These are phyloP conservation scores for Sander lucioperca DNA, from an alignment of 2,113 vertebrate species.

Conservation along the genomic window DNA sequence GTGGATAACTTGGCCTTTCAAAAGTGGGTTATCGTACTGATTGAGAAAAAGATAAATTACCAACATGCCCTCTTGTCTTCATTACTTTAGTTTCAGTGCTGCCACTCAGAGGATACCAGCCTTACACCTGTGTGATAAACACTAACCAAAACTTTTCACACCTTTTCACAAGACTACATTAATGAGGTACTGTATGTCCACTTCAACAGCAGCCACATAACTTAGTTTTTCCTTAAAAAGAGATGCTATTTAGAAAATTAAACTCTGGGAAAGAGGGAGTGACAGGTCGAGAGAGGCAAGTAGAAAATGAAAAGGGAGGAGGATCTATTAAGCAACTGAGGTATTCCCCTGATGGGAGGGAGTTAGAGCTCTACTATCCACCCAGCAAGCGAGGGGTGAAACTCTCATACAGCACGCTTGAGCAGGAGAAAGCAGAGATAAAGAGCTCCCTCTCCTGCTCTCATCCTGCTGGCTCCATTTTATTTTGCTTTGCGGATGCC, in stretches of 20 bases:
- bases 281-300: conserved; percentile 7
- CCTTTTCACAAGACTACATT: background rate
- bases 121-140: conserved; percentile 1
- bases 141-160: background rate
- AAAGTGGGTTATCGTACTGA: background rate
- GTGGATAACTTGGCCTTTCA: background rate
- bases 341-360: conserved; percentile 66
- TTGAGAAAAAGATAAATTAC: background rate
- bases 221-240: background rate
- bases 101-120: conserved; percentile 24
- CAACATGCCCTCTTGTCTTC: conserved; percentile 14
- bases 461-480: conserved; percentile 45
- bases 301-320: conserved; percentile 51
- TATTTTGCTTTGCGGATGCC: conserved; percentile 37
- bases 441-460: conserved; percentile 57
- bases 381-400: conserved; percentile 40
- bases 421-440: conserved; percentile 44
- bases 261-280: conserved; percentile 37
- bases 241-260: background rate
- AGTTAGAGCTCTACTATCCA: conserved; percentile 41
- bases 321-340: conserved; percentile 68
- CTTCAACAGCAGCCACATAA: conserved; percentile 11
- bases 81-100: conserved; percentile 34
- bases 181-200: background rate
- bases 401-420: conserved; percentile 29